These are phyloP conservation scores for Cotesia glomerata DNA, from an alignment of 1,140 invertebrate genomes.

Conservation along the genomic window DNA sequence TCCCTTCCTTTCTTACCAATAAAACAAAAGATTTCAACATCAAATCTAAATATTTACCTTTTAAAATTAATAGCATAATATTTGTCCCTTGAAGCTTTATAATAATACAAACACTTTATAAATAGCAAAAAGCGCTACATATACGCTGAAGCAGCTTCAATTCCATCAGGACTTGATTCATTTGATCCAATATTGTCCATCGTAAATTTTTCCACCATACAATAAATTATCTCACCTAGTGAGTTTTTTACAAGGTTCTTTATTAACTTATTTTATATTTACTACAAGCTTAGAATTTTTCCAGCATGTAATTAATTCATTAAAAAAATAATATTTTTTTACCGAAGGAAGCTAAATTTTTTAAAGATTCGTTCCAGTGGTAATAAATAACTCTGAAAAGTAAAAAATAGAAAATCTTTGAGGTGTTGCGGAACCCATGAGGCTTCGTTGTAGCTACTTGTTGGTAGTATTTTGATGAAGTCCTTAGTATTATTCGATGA, in stretches of 20 bases:
- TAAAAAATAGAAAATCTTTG: neutral
- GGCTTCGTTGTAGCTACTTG: no score
- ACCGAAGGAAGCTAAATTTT: neutral
- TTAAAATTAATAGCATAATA: no score
- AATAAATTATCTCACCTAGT: constrained; percentile 54
- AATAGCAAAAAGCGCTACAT: neutral
- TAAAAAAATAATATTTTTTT: no score
- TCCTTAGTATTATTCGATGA: neutral
- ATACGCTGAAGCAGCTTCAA: constrained; percentile 48
- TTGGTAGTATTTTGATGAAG: neutral
- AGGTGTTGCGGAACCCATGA: no score
- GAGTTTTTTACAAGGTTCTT: neutral
- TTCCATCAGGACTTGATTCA: constrained; percentile 63
- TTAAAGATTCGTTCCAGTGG: neutral
- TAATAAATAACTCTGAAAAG: neutral
- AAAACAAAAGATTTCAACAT: no score
- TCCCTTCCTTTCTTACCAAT: no score
- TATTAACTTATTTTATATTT: neutral
- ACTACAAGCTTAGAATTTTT: neutral
- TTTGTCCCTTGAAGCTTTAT: no score
- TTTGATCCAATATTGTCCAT: constrained; percentile 60
- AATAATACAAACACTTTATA: no score
- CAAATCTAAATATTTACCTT: no score
- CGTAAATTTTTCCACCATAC: constrained; percentile 54
- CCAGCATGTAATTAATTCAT: no score